Evolutionary conservation across 2,113 vertebrate species (phyloP).

Genomic region (Paracanthobrama guichenoti): DNA sequence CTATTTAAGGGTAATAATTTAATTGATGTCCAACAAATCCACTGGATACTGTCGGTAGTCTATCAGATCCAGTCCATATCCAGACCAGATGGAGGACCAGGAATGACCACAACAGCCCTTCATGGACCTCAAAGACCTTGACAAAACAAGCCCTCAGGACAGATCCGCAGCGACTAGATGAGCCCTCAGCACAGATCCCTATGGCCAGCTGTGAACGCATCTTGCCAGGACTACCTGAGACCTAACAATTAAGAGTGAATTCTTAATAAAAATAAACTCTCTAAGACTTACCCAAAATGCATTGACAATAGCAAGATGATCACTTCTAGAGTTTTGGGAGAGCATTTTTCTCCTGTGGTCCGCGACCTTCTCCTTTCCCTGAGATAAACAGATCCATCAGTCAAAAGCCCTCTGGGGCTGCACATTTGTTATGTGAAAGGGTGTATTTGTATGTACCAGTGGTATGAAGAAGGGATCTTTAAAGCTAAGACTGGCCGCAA

Average conservation of each 20-base stretch:
- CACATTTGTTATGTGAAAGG: neutral
- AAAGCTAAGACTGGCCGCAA: slow-evolving; percentile 97
- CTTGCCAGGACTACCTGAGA: no score
- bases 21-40: no score
- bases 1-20: no score
- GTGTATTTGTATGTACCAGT: slow-evolving; percentile 76
- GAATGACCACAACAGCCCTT: no score
- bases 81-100: no score
- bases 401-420: neutral
- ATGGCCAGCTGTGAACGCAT: no score
- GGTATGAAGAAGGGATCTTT: slow-evolving; percentile 98
- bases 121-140: no score
- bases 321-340: slow-evolving; percentile 89
- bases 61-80: no score
- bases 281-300: slow-evolving; percentile 83
- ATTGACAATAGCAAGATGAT: slow-evolving; percentile 93
- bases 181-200: no score
- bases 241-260: neutral
- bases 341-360: slow-evolving; percentile 88
- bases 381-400: slow-evolving; percentile 37
- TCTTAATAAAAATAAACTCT: neutral
- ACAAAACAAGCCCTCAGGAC: no score
- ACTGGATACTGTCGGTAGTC: no score
- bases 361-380: slow-evolving; percentile 97
- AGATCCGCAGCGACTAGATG: no score